These are phyloP conservation scores for Anastrepha ludens DNA, from an alignment of 1,140 invertebrate species.

Conservation along the genomic window DNA sequence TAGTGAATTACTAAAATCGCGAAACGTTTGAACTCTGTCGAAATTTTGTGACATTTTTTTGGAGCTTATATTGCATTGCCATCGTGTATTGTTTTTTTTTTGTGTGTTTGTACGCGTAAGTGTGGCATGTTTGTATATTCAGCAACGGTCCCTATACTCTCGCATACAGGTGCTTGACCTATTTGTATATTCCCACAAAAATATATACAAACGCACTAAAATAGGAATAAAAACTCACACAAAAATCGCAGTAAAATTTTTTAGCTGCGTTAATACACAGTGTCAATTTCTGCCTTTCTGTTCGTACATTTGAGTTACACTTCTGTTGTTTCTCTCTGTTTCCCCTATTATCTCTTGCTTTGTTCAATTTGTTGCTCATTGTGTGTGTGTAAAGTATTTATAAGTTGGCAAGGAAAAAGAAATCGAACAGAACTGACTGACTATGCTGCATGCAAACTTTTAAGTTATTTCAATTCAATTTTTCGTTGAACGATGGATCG, in stretches of 20 bases:
- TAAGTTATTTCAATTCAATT: constrained; percentile 72
- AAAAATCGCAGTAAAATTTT: background rate
- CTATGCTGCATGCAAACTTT: constrained; percentile 65
- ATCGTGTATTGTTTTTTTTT: too few species aligned
- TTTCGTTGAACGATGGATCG: constrained; percentile 74
- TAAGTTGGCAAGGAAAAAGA: constrained; percentile 45
- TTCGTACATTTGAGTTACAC: constrained; percentile 42
- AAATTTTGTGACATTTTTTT: constrained; percentile 3
- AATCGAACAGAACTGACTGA: constrained; percentile 38
- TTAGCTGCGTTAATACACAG: constrained; percentile 6
- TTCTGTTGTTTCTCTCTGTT: constrained; percentile 43
- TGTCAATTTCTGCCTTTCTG: constrained; percentile 37
- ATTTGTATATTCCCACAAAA: constrained; percentile 12
- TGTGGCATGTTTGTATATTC: constrained; percentile 14
- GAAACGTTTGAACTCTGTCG: background rate
- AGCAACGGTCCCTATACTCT: constrained; percentile 16
- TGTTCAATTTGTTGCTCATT: constrained; percentile 42
- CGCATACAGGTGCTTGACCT: constrained; percentile 48
- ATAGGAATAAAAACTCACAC: background rate
- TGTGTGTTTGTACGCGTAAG: background rate
- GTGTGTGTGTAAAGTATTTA: constrained; percentile 45
- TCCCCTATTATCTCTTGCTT: background rate
- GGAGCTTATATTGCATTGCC: background rate
- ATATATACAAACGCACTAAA: constrained; percentile 4
- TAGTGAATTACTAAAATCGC: background rate